Evolutionary conservation across 1,140 invertebrate genomes (phyloP).

Genomic region (Harpegnathos saltator): DNA sequence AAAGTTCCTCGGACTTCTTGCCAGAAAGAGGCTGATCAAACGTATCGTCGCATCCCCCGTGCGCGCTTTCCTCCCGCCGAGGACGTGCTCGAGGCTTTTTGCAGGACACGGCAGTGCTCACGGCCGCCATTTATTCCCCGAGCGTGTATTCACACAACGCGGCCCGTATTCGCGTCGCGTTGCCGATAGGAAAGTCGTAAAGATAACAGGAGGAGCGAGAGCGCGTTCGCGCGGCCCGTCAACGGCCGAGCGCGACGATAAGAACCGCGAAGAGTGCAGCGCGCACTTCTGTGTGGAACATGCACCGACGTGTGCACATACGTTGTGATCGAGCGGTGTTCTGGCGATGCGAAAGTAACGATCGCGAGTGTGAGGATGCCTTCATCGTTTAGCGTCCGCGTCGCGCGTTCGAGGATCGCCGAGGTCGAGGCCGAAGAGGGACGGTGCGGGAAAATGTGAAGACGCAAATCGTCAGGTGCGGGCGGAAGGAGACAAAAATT

Average conservation of each 20-base stretch:
- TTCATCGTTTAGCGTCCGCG: background rate
- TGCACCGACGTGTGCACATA: background rate
- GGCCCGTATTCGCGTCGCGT: constrained; percentile 62
- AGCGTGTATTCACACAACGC: constrained; percentile 58
- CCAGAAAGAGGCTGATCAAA: background rate
- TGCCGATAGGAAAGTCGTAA: constrained; percentile 75
- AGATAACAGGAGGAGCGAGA: constrained; percentile 60
- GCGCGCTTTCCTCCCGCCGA: constrained; percentile 9
- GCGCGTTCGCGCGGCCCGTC: constrained; percentile 10
- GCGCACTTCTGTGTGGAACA: background rate
- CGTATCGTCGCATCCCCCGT: background rate
- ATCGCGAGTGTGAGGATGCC: background rate
- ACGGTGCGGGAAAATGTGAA: background rate
- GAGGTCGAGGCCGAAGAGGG: background rate
- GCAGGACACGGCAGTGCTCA: background rate
- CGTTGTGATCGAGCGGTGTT: background rate
- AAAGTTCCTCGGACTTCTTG: background rate
- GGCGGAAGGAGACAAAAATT: background rate
- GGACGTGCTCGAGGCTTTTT: constrained; percentile 12
- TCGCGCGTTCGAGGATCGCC: background rate
- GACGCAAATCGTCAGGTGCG: background rate
- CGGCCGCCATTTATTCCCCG: constrained; percentile 55
- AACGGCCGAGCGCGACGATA: constrained; percentile 58
- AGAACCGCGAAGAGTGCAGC: constrained; percentile 3
- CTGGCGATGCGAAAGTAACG: background rate